Evolutionary conservation across 2,797 vertebrate species (phyloP).

Genomic region (Melanotaenia trifasciata): DNA sequence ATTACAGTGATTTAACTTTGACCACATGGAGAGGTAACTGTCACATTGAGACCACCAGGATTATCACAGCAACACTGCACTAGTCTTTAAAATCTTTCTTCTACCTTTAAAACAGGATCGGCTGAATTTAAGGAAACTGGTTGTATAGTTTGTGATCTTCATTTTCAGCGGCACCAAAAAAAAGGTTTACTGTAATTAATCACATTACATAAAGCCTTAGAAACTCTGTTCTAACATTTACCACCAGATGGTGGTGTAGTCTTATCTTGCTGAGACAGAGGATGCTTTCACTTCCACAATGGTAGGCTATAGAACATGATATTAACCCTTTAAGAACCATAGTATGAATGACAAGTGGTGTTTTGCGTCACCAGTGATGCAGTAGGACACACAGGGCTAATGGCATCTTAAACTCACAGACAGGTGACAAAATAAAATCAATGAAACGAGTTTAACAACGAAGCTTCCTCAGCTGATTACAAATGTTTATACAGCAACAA

Average conservation of each 20-base stretch:
- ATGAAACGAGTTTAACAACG: not conserved
- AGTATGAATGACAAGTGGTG: too few species aligned
- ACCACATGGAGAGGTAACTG: constrained; percentile 51
- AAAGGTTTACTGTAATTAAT: not conserved
- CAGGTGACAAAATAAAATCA: not conserved
- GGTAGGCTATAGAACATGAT: not conserved
- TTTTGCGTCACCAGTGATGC: too few species aligned
- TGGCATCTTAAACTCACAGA: not conserved
- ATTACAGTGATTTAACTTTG: constrained; percentile 57
- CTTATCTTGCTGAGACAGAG: constrained; percentile 3
- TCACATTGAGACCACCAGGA: constrained; percentile 46
- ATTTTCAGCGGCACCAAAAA: constrained; percentile 13
- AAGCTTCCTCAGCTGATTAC: not conserved
- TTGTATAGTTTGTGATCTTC: not conserved
- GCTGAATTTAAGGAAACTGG: not conserved
- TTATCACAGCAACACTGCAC: constrained; percentile 8
- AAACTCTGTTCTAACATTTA: constrained; percentile 23
- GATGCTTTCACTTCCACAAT: not conserved
- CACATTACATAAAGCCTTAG: not conserved
- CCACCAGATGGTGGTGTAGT: constrained; percentile 69
- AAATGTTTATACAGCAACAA: not conserved
- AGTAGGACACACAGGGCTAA: too few species aligned
- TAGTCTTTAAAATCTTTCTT: not conserved
- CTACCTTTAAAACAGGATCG: not conserved
- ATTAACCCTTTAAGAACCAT: not conserved